phyloP scores from a whole-genome alignment of 2,888 invertebrate genomes.

The Drosophila leonis region DNA sequence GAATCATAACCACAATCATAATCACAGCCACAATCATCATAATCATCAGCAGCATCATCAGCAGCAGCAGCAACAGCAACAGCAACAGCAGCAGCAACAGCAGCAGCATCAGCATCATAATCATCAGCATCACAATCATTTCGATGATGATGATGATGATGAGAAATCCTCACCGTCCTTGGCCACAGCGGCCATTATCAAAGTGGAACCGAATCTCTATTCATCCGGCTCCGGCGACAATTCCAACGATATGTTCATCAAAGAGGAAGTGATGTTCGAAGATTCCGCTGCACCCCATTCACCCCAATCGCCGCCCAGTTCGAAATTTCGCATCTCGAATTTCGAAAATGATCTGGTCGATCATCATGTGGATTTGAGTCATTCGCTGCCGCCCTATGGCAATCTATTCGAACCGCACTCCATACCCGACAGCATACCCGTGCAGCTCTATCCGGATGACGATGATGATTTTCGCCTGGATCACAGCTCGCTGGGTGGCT shows the following conservation, averaged over 20 bases:
- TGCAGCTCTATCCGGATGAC: conserved; percentile 84
- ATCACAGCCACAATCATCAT: conserved; percentile 39
- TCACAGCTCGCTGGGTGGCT: conserved; percentile 83
- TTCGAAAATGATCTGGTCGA: conserved; percentile 84
- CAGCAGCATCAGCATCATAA: conserved; percentile 36
- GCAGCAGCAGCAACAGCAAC: background rate
- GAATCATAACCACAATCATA: conserved; percentile 36
- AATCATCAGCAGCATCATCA: conserved; percentile 27
- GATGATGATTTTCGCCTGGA: conserved; percentile 85
- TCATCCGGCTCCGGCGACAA: conserved; percentile 84
- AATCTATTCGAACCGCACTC: conserved; percentile 85
- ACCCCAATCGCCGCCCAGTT: conserved; percentile 84
- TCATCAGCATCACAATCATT: conserved; percentile 65
- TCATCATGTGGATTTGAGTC: conserved; percentile 83
- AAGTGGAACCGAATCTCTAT: conserved; percentile 85
- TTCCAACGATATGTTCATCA: conserved; percentile 85
- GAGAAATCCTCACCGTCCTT: conserved; percentile 85
- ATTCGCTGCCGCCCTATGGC: conserved; percentile 84
- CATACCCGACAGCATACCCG: conserved; percentile 85
- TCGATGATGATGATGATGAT: conserved; percentile 82
- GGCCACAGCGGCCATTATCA: conserved; percentile 84
- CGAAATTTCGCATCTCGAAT: conserved; percentile 84
- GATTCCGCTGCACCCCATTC: conserved; percentile 83
- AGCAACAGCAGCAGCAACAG: background rate
- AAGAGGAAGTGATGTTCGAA: conserved; percentile 84